phyloP scores from a whole-genome alignment of 2,797 vertebrate genomes.

The Pangasius larnaudii region DNA sequence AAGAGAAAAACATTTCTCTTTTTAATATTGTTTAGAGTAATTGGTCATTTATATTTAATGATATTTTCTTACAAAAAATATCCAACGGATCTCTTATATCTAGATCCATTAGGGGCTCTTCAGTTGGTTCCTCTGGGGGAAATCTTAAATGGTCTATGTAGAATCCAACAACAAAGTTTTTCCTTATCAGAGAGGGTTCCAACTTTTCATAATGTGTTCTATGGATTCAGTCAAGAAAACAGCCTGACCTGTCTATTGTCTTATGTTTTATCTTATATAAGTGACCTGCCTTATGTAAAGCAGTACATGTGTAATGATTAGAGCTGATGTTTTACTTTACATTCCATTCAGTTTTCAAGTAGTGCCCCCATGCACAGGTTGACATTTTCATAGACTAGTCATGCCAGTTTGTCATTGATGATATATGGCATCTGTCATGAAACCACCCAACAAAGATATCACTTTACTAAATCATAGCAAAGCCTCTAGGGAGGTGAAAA shows the following conservation, averaged over 20 bases:
- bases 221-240: neutral
- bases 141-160: neutral
- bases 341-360: conserved; percentile 47
- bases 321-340: conserved; percentile 20
- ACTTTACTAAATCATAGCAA: conserved; percentile 48
- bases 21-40: conserved; percentile 2
- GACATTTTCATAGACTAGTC: conserved; percentile 50
- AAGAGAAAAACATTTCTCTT: conserved; percentile 60
- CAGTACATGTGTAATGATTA: conserved; percentile 10
- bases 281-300: neutral
- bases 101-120: neutral
- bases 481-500: conserved; percentile 52
- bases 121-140: neutral
- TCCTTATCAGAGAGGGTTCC: neutral
- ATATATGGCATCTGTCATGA: conserved; percentile 44
- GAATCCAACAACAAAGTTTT: neutral
- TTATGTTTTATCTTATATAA: neutral
- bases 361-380: conserved; percentile 30
- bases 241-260: neutral
- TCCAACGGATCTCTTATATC: neutral
- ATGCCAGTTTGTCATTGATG: conserved; percentile 34
- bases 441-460: conserved; percentile 54
- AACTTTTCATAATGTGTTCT: neutral
- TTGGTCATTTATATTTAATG: neutral
- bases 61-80: neutral